Evolutionary conservation across 1,140 invertebrate genomes (phyloP).

Genomic region (Pararge aegeria): DNA sequence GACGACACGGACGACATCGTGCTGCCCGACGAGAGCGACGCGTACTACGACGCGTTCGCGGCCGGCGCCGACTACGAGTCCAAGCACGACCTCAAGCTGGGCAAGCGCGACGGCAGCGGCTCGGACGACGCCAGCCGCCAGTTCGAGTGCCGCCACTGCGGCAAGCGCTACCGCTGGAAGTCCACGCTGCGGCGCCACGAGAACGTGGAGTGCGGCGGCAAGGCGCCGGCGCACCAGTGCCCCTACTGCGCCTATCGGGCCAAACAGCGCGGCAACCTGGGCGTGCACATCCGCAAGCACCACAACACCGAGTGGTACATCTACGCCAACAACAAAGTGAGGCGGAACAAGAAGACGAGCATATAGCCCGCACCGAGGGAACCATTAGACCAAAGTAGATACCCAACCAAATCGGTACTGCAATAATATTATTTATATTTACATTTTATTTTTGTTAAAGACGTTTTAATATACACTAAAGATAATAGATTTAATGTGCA

Average conservation of each 20-base stretch:
- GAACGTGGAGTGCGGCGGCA: conserved; percentile 92
- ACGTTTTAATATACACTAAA: conserved; percentile 68
- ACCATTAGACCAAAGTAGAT: conserved; percentile 70
- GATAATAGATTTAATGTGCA: conserved; percentile 68
- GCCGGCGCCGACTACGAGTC: conserved; percentile 74
- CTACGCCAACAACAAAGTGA: conserved; percentile 72
- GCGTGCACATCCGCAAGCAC: conserved; percentile 90
- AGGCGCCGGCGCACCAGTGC: conserved; percentile 89
- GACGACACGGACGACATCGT: conserved; percentile 78
- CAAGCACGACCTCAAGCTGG: conserved; percentile 51
- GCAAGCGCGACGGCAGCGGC: conserved; percentile 39
- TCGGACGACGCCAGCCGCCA: conserved; percentile 83
- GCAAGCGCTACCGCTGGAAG: conserved; percentile 90
- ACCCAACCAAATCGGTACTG: conserved; percentile 74
- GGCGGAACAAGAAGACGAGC: conserved; percentile 70
- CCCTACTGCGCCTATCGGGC: conserved; percentile 89
- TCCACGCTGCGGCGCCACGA: conserved; percentile 90
- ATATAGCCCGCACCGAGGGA: conserved; percentile 30
- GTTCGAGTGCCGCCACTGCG: conserved; percentile 89
- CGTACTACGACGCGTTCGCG: conserved; percentile 35
- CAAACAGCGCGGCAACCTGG: conserved; percentile 89
- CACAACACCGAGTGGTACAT: conserved; percentile 80
- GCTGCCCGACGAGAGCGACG: conserved; percentile 64
- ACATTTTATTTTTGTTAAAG: conserved; percentile 66
- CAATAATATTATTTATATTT: conserved; percentile 74